Base-by-base conservation (phyloP, 2,797 vertebrate species). In the Schizopygopsis pylzovi region DNA sequence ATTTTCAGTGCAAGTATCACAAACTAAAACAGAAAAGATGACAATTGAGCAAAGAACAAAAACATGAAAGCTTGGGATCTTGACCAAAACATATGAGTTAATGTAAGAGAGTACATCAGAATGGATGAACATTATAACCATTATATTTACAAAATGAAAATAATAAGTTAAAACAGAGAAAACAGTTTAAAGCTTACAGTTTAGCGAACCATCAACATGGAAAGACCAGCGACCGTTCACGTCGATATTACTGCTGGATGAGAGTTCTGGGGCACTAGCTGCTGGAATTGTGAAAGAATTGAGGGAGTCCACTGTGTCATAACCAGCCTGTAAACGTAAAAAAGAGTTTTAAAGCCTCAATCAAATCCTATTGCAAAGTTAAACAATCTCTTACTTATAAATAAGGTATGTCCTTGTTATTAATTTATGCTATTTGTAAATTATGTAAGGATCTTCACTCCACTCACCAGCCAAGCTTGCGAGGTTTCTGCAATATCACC, bases 211-310 rank as follows among this genome's bases (percentile, higher is more conserved):
- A 22, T 81, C 6, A 37, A 71, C 45, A 22, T n/a, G 43, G 20
- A 70, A 85, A 70, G 9, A n/a, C 63, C 75, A 85, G 49, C 6
- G 54, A 4, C 77, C 77, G 2, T 3, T 45, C 2, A 25, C 3
- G 6, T 45, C 33, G 15, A 72, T 1, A 47, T 85, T 85, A 20
- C 77, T 85, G n/a, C 6, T 20, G 13, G 39, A 72, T 71, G 39
- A 47, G 20, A 72, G 70, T 22, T 43, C 70, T 43, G 70, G 41
- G 22, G 70, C 39, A 41, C 22, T 72, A 20, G 37, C 20, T 12
- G 41, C 70, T 72, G 39, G 20, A 72, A 72, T 72, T 72, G 70
- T 72, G 70, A 72, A 72, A 72, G 45, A 45, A 12, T 12, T 12
- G 45, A 45, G 1, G 0, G 45, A 45, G 45, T 45, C 45, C 45